Base-by-base conservation (phyloP, 2,113 vertebrate genomes). In the Thunnus thynnus region DNA sequence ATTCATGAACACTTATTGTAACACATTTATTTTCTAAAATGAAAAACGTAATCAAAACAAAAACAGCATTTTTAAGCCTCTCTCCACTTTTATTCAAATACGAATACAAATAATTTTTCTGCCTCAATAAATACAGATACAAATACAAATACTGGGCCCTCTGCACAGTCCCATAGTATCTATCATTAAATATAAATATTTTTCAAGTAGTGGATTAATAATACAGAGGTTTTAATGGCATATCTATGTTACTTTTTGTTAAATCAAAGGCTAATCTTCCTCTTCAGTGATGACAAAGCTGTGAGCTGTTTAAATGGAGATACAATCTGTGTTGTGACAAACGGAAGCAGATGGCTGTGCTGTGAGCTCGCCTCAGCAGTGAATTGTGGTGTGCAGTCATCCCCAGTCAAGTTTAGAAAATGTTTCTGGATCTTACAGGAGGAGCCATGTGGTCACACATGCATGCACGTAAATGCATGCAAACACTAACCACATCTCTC, bases 261-360 rank as follows among this genome's bases (percentile, higher is more conserved):
- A 47, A 70, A 72, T 72, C 72, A 51, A 32, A 74, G 46, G 63
- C 69, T 70, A 65, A 78, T 65, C 17, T 61, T 47, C 46, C 48
- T 72, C 22, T 72, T 9, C 36, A 10, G 2, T 51, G 67, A 61
- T 52, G 66, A 71, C 47, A 46, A 60, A 27, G n/a, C 32, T 46
- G 58, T 65, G 36, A 64, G 56, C 30, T 32, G 51, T 77, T 83
- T 14, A 56, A 72, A 62, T 16, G 3, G 16, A 68, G 61, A 87
- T 87, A 41, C 32, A 69, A 78, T 80, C 72, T 50, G 58, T 64
- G 63, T 80, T 64, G 61, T 78, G 72, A 77, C 77, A 78, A 84
- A 71, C 58, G 32, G 57, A 81, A 74, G 78, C 64, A 84, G 65
- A 75, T 82, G 72, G 63, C 62, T 68, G 51, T 41, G 52, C 41